These are phyloP conservation scores for Dorcus hopei DNA, from an alignment of 2,888 invertebrate species.

Conservation along the genomic window DNA sequence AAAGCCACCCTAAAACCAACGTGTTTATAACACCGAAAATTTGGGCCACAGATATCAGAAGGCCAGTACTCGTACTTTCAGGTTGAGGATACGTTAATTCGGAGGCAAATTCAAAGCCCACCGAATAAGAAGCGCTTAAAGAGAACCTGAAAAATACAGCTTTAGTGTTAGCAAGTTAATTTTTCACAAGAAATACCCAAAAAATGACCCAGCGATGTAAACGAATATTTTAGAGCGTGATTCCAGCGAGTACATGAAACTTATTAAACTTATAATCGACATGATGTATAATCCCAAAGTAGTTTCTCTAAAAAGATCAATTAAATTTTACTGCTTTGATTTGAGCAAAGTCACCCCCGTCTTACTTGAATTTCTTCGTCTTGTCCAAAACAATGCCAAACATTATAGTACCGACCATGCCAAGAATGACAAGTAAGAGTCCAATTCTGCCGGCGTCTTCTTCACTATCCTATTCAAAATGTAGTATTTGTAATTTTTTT, in stretches of 20 bases:
- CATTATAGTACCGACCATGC: constrained; percentile 85
- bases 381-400: constrained; percentile 90
- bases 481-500: background rate
- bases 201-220: constrained; percentile 23
- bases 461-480: constrained; percentile 53
- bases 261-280: constrained; percentile 25
- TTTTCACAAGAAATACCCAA: constrained; percentile 24
- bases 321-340: background rate
- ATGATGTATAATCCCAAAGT: constrained; percentile 25
- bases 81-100: constrained; percentile 37
- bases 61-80: constrained; percentile 35
- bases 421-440: constrained; percentile 83
- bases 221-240: constrained; percentile 22
- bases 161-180: background rate
- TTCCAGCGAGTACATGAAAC: constrained; percentile 27
- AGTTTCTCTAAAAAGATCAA: constrained; percentile 22
- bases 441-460: constrained; percentile 86
- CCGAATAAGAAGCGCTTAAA: constrained; percentile 34
- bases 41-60: constrained; percentile 34
- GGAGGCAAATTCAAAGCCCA: constrained; percentile 35
- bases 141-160: constrained; percentile 25
- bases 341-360: background rate
- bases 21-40: constrained; percentile 31
- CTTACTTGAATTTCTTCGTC: constrained; percentile 88
- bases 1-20: constrained; percentile 16